Conservation (phyloP, 2,113 vertebrate genomes). For the Clarias magur region DNA sequence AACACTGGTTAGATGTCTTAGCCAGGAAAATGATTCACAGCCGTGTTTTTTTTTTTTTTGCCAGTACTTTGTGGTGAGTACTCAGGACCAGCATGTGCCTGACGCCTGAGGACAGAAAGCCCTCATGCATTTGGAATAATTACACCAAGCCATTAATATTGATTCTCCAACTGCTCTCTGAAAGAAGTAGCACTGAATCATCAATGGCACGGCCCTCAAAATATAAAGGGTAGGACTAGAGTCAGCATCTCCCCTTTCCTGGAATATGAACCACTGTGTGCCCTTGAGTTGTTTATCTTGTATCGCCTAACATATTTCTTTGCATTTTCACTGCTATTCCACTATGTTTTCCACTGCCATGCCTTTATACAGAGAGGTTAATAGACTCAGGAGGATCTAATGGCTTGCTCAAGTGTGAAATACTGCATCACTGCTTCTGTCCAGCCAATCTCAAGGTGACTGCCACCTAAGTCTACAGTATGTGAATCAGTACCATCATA, state of each 20-base stretch:
- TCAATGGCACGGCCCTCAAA: neutral
- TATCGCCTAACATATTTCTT: neutral
- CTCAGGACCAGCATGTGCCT: neutral
- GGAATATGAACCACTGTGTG: constrained; percentile 1
- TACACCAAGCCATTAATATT: constrained; percentile 38
- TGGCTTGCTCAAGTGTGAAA: constrained; percentile 26
- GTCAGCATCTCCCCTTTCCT: constrained; percentile 2
- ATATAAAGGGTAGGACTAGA: neutral
- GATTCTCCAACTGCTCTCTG: constrained; percentile 22
- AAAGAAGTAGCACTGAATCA: constrained; percentile 22
- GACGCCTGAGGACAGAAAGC: constrained; percentile 10
- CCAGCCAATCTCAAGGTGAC: constrained; percentile 8
- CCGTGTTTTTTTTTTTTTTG: neutral
- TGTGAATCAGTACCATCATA: neutral
- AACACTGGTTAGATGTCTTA: neutral
- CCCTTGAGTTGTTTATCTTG: constrained; percentile 12
- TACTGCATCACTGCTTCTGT: neutral
- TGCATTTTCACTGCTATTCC: neutral
- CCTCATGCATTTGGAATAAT: constrained; percentile 22
- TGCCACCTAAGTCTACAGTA: neutral
- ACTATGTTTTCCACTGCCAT: neutral
- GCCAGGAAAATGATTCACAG: constrained; percentile 7
- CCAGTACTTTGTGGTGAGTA: neutral
- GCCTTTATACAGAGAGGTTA: neutral
- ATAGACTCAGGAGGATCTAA: constrained; percentile 25